phyloP scores from a whole-genome alignment of 2,888 invertebrate genomes.

The Colletes collaris region DNA sequence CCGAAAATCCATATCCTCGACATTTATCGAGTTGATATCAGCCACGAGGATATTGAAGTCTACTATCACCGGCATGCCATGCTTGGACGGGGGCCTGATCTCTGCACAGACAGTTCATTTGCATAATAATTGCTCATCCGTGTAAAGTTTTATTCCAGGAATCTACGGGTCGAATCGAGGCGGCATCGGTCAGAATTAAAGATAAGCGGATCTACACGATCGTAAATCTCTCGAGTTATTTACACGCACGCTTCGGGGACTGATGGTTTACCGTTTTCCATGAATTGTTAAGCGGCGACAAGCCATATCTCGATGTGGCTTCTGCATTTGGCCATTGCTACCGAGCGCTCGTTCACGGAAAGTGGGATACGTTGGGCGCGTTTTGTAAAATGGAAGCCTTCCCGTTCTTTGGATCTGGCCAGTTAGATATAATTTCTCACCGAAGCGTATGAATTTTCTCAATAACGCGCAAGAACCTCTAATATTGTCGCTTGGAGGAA shows the following conservation, averaged over 20 bases:
- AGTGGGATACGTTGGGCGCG: not conserved
- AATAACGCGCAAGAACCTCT: too few relatives aligned
- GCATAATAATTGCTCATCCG: conserved; percentile 13
- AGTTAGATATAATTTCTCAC: too few relatives aligned
- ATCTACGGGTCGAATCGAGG: too few relatives aligned
- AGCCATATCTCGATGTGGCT: not conserved
- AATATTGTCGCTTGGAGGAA: too few relatives aligned
- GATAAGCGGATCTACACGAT: not conserved
- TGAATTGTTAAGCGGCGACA: not conserved
- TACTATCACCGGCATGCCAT: conserved; percentile 89
- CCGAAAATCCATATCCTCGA: conserved; percentile 95
- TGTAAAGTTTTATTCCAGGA: too few relatives aligned
- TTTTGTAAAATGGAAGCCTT: too few relatives aligned
- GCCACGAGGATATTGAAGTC: conserved; percentile 93
- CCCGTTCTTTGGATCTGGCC: too few relatives aligned
- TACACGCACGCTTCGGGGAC: too few relatives aligned
- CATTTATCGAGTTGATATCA: conserved; percentile 94
- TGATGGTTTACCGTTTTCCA: too few relatives aligned
- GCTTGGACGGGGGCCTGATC: conserved; percentile 90
- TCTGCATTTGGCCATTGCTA: not conserved
- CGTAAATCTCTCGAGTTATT: too few relatives aligned
- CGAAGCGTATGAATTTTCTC: too few relatives aligned
- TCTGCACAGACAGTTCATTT: conserved; percentile 83
- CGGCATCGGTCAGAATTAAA: not conserved
- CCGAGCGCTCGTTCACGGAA: not conserved